Conservation (phyloP, 92 coral and sea anemone species). For the Siderastrea radians region DNA sequence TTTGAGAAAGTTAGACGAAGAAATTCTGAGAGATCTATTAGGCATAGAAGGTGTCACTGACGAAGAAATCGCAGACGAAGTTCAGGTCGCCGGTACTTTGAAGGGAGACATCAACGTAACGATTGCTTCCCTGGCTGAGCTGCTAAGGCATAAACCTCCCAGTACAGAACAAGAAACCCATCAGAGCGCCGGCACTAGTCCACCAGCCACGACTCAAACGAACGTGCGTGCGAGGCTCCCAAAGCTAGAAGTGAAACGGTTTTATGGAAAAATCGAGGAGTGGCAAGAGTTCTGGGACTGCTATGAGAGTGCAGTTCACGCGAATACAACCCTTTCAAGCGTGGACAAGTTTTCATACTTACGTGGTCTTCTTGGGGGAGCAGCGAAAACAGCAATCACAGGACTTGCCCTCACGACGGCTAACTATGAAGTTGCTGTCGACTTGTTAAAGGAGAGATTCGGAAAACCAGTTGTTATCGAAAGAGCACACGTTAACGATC, state of each 20-base stretch:
- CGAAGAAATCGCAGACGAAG: slow-evolving; percentile 41
- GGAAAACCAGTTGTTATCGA: slow-evolving; percentile 30
- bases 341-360: slow-evolving; percentile 54
- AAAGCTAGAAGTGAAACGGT: slow-evolving; percentile 50
- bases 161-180: not conserved
- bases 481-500: slow-evolving; percentile 45
- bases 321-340: slow-evolving; percentile 34
- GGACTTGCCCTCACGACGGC: slow-evolving; percentile 62
- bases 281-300: slow-evolving; percentile 68
- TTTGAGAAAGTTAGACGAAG: slow-evolving; percentile 19
- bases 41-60: not conserved
- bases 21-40: not conserved
- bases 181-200: not conserved
- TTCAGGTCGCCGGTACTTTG: not conserved
- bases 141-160: not conserved
- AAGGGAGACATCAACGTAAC: slow-evolving; percentile 9
- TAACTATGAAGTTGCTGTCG: slow-evolving; percentile 41
- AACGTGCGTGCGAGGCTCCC: slow-evolving; percentile 46
- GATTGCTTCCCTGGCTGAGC: slow-evolving; percentile 19
- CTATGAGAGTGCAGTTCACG: slow-evolving; percentile 37
- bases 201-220: not conserved
- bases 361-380: slow-evolving; percentile 43
- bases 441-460: slow-evolving; percentile 39
- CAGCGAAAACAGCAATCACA: slow-evolving; percentile 46
- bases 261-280: slow-evolving; percentile 40